Evolutionary conservation across 2,113 vertebrate species (phyloP), one percentile per base, ranked within the genome.

Genomic region (Hippopotamus amphibius): DNA sequence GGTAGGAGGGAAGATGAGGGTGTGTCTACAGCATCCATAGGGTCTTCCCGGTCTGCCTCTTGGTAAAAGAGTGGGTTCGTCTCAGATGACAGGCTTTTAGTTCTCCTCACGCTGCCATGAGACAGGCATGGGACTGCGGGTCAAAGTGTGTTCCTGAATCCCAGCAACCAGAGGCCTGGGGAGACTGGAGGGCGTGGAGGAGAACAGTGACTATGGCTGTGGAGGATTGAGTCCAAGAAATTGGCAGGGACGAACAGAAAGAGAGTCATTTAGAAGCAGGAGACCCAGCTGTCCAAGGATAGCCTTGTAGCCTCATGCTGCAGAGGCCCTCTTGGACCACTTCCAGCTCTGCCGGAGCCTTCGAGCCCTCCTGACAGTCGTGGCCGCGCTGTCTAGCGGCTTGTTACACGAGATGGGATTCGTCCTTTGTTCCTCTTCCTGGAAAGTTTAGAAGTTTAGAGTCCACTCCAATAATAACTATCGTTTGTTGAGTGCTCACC

Each of bases 181-280:
- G 43, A 11, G 48, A 41, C 30, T 1, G 11, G n/a, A 72, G n/a
- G 59, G 10, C 16, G 19, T 46, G n/a, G 84, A 65, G 57, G 30
- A 28, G 59, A 50, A 77, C n/a, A 22, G 59, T n/a, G 65, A 14
- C 79, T 72, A 76, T 1, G 41, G 30, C 76, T 24, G 24, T 22
- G 66, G 53, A 93, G 74, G 26, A 68, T 92, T 66, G 93, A 79
- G 83, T 48, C 74, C 77, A 21, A 6, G 81, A 84, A 86, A 66
- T 90, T n/a, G 46, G 66, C 3, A 26, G 61, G 43, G 50, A 63
- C 66, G 79, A 13, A 41, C 55, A 81, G 96, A 94, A 74, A 88
- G 46, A 88, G 53, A 77, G 68, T 72, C 66, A 12, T 79, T 88
- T 69, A 50, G n/a, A 94, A 79, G 68, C 63, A 69, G 65, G 22